phyloP scores from a whole-genome alignment of 1,140 invertebrate genomes.

The Penaeus indicus region DNA sequence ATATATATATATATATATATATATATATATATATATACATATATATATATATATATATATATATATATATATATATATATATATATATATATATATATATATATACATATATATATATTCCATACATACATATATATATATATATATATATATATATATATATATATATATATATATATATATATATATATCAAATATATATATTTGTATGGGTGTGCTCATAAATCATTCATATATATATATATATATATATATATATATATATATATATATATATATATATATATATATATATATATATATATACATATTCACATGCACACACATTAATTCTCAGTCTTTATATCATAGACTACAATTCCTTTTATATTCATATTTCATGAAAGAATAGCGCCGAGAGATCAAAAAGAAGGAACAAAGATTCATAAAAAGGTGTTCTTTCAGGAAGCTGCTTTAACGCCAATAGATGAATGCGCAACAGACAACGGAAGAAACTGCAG shows the following conservation, averaged over 20 bases:
- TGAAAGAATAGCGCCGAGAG: too few species aligned
- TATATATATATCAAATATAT: not conserved
- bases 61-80: conserved; percentile 20
- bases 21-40: not conserved
- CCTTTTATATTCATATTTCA: too few species aligned
- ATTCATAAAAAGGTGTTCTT: too few species aligned
- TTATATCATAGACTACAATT: too few species aligned
- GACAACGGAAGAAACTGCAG: too few species aligned
- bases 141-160: not conserved
- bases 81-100: not conserved
- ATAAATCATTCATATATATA: not conserved
- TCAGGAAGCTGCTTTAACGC: too few species aligned
- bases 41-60: conserved; percentile 16
- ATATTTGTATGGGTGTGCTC: not conserved
- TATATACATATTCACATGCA: not conserved
- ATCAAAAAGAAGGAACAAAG: too few species aligned
- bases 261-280: conserved; percentile 27
- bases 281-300: conserved; percentile 30
- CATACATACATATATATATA: conserved; percentile 18
- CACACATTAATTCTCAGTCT: too few species aligned
- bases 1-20: not conserved
- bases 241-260: not conserved
- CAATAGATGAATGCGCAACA: too few species aligned
- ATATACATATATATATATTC: not conserved
- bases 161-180: too few species aligned